These are phyloP conservation scores for Neodiprion fabricii DNA, from an alignment of 1,140 invertebrate species.

Conservation along the genomic window DNA sequence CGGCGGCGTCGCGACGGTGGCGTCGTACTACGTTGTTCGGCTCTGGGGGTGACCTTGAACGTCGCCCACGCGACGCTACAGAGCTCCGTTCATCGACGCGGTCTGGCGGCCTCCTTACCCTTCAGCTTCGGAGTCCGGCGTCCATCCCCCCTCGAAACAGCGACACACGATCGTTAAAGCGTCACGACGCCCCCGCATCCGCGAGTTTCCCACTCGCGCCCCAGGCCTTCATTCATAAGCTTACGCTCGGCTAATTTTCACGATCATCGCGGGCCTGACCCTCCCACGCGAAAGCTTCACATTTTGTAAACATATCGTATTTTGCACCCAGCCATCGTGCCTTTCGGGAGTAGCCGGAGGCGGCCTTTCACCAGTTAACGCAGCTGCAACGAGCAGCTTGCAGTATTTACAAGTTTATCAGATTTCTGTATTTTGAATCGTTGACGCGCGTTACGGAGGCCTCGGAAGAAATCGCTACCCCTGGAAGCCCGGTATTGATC, in stretches of 20 bases:
- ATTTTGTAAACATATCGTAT: too few relatives aligned
- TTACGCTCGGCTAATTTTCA: not conserved
- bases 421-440: too few relatives aligned
- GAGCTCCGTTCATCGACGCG: slow-evolving; percentile 14
- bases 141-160: not conserved
- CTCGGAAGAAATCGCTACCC: too few relatives aligned
- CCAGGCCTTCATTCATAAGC: not conserved
- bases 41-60: slow-evolving; percentile 36
- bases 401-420: too few relatives aligned
- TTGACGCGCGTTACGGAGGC: too few relatives aligned
- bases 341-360: too few relatives aligned
- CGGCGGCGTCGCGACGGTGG: slow-evolving; percentile 11
- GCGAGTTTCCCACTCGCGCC: not conserved
- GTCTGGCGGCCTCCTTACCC: not conserved
- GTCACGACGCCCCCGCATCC: not conserved
- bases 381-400: too few relatives aligned
- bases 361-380: too few relatives aligned
- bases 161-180: slow-evolving; percentile 12
- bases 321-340: too few relatives aligned
- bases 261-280: too few relatives aligned
- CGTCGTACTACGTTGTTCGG: slow-evolving; percentile 27
- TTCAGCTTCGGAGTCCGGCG: not conserved
- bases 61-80: slow-evolving; percentile 19
- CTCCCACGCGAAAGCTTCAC: too few relatives aligned
- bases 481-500: too few relatives aligned